phyloP scores from a whole-genome alignment of 2,888 invertebrate species.

The Mechanitis messenoides region DNA sequence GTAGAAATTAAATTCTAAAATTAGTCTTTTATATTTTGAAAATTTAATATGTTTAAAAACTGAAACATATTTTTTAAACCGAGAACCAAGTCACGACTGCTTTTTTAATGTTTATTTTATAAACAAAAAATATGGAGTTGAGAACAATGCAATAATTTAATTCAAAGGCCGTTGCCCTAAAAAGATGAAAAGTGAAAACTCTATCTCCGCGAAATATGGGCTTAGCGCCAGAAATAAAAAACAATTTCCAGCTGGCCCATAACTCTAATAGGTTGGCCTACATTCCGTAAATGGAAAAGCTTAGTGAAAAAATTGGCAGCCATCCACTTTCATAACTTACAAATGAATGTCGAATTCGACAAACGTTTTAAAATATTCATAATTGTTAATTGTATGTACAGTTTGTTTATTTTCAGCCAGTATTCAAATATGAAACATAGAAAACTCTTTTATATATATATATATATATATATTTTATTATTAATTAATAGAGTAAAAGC shows the following conservation, averaged over 20 bases:
- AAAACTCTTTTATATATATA: too few species aligned
- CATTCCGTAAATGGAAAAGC: conserved; percentile 18
- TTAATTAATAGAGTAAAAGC: too few species aligned
- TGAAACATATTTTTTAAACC: conserved; percentile 6
- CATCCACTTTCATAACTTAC: conserved; percentile 21
- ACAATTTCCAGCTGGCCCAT: conserved; percentile 18
- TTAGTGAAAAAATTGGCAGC: conserved; percentile 23
- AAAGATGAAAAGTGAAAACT: conserved; percentile 8
- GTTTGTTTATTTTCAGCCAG: too few species aligned
- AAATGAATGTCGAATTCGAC: conserved; percentile 9
- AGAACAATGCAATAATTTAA: conserved; percentile 2
- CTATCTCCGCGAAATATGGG: conserved; percentile 16
- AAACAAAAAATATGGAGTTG: background rate
- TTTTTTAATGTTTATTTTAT: background rate
- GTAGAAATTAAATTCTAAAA: conserved; percentile 46
- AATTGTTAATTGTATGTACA: background rate
- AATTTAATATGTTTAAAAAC: conserved; percentile 31
- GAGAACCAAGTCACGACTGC: background rate
- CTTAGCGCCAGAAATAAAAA: conserved; percentile 21
- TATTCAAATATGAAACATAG: too few species aligned
- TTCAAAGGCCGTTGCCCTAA: background rate
- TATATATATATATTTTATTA: too few species aligned
- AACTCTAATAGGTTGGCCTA: conserved; percentile 24
- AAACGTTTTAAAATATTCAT: conserved; percentile 2
- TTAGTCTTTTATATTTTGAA: conserved; percentile 40